A percentile compares a stretch with the other conserved stretches of the same genome.
phyloP scores from a whole-genome alignment of 2,888 invertebrate genomes.

The Anticlea derivata region DNA sequence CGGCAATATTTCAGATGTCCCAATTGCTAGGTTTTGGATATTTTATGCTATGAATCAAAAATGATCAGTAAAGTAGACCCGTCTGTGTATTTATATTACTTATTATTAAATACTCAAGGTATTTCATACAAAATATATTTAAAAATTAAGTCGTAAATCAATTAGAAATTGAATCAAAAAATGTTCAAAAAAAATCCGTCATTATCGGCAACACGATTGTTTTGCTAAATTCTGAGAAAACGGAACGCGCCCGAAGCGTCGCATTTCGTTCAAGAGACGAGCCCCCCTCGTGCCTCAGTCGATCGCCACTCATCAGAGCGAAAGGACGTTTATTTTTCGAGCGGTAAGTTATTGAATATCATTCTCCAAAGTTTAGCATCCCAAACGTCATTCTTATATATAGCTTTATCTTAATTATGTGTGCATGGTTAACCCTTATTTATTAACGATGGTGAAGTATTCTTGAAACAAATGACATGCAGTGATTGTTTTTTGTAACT shows the following conservation, averaged over 20 bases:
- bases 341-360: not conserved
- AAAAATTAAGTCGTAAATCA: not conserved
- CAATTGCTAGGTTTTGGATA: not conserved
- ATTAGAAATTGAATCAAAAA: not conserved
- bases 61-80: not conserved
- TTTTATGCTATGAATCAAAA: not conserved
- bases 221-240: not conserved
- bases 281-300: not conserved
- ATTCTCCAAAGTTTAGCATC: not conserved
- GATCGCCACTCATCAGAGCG: not conserved
- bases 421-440: not conserved
- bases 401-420: not conserved
- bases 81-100: not conserved
- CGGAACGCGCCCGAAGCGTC: not conserved
- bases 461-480: conserved; percentile 1
- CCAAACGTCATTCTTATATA: not conserved
- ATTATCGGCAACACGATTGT: not conserved
- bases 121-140: too few relatives aligned
- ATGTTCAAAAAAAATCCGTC: not conserved
- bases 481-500: conserved; percentile 4
- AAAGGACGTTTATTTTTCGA: not conserved
- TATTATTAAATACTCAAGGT: not conserved
- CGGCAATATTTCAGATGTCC: not conserved
- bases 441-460: conserved; percentile 3
- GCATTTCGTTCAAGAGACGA: not conserved